Evolutionary conservation across 2,113 vertebrate species (phyloP).

Genomic region (Phoxinus phoxinus): DNA sequence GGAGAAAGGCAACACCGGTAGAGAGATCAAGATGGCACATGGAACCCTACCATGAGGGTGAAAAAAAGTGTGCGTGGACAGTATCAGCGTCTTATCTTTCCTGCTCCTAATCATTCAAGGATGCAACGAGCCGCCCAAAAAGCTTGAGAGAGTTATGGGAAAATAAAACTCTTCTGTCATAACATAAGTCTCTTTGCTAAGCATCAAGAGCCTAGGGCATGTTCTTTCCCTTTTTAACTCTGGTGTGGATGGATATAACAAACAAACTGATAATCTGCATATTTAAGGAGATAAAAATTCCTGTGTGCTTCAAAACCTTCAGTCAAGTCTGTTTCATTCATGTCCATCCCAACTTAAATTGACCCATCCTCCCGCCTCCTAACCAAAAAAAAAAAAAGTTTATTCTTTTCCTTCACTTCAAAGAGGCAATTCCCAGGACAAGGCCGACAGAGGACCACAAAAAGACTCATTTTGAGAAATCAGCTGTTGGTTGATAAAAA

Average conservation of each 20-base stretch:
- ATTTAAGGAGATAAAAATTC: conserved; percentile 49
- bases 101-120: conserved; percentile 36
- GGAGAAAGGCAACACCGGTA: conserved; percentile 39
- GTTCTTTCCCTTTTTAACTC: conserved; percentile 41
- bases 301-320: neutral
- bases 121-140: conserved; percentile 16
- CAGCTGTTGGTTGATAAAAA: conserved; percentile 77
- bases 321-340: neutral
- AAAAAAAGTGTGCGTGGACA: conserved; percentile 12
- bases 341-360: conserved; percentile 8
- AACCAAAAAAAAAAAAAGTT: conserved; percentile 57
- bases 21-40: conserved; percentile 39
- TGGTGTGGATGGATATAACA: conserved; percentile 34
- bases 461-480: conserved; percentile 70
- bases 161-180: conserved; percentile 44
- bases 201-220: conserved; percentile 44
- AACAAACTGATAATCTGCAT: conserved; percentile 42
- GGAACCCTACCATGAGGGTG: neutral
- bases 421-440: conserved; percentile 78
- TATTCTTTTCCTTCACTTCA: conserved; percentile 70
- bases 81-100: conserved; percentile 23
- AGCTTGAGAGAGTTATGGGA: conserved; percentile 48
- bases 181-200: conserved; percentile 40
- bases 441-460: conserved; percentile 68
- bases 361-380: conserved; percentile 37